A percentile compares a stretch with the other conserved stretches of the same genome.
Evolutionary conservation across 2,113 vertebrate genomes (phyloP).

Genomic region (Clupea harengus): DNA sequence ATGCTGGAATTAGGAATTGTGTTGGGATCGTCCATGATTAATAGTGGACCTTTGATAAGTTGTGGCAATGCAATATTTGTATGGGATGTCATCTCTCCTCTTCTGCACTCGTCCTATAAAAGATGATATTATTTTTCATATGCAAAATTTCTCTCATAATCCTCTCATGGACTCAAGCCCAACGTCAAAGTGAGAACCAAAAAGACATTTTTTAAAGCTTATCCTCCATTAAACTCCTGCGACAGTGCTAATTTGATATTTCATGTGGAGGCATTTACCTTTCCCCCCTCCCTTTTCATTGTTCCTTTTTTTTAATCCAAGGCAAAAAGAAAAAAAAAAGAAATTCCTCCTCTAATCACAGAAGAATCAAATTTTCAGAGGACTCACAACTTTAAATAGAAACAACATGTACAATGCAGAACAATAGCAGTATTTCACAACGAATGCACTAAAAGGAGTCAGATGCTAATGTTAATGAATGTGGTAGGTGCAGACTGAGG

Average conservation of each 20-base stretch:
- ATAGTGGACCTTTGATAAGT: no score
- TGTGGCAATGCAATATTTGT: not conserved
- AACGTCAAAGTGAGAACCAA: not conserved
- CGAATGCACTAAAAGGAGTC: conserved; percentile 18
- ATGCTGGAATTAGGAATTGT: not conserved
- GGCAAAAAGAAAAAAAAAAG: not conserved
- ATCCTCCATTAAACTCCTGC: not conserved
- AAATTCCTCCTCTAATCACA: not conserved
- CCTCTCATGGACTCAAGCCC: not conserved
- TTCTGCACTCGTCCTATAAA: not conserved
- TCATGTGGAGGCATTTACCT: not conserved
- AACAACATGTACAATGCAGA: not conserved
- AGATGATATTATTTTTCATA: not conserved
- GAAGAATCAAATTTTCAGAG: not conserved
- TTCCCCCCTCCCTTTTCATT: not conserved
- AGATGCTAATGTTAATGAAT: conserved; percentile 57
- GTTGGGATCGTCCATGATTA: no score
- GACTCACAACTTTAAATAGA: not conserved
- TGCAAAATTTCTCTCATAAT: not conserved
- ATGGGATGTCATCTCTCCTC: no score
- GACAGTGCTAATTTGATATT: not conserved
- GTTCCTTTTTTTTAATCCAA: not conserved
- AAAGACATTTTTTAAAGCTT: not conserved
- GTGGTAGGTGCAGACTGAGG: conserved; percentile 52
- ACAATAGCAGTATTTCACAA: not conserved